Evolutionary conservation across 2,113 vertebrate genomes (phyloP).

Genomic region (Raja brachyura): DNA sequence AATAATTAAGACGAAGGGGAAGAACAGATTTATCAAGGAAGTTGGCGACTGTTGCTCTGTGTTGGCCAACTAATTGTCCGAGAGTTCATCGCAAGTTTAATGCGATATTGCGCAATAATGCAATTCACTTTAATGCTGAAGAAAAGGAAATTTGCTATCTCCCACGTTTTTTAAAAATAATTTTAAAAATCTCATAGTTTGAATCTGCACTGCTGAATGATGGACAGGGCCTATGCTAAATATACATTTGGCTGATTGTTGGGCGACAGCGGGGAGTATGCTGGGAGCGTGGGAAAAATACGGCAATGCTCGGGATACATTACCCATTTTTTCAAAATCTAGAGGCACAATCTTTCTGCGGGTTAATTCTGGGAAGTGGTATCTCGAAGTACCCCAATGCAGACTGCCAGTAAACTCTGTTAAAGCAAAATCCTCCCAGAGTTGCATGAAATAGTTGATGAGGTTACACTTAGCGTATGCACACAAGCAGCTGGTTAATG

Average conservation of each 20-base stretch:
- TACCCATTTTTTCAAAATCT: not conserved
- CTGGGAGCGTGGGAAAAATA: no score
- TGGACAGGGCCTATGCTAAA: not conserved
- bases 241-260: not conserved
- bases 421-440: not conserved
- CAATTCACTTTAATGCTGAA: not conserved
- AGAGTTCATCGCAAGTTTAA: not conserved
- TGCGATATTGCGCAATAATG: no score
- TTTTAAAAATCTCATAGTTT: not conserved
- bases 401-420: not conserved
- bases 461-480: not conserved
- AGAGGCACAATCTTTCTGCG: not conserved
- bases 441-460: not conserved
- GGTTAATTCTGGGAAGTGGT: not conserved
- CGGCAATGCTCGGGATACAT: not conserved
- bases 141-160: not conserved
- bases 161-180: not conserved
- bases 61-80: not conserved
- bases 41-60: not conserved
- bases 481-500: not conserved
- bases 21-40: not conserved
- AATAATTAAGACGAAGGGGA: not conserved
- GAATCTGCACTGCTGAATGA: not conserved
- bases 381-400: no score
- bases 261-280: not conserved